Evolutionary conservation across 1,140 invertebrate genomes (phyloP).

Genomic region (Drosophila parvula): DNA sequence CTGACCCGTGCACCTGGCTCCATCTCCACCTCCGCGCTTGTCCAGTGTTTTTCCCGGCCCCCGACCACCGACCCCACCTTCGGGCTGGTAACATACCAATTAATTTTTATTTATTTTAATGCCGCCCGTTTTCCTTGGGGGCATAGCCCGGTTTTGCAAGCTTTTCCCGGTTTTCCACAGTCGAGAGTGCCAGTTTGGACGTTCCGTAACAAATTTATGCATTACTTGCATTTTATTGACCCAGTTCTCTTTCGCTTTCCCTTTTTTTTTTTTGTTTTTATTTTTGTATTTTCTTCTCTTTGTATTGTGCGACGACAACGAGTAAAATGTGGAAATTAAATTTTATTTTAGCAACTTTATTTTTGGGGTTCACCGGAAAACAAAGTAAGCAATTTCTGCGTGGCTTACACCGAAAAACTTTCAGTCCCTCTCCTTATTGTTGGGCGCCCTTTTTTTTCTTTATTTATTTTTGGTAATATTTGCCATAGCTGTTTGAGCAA

Average conservation of each 20-base stretch:
- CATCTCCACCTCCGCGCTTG: not conserved
- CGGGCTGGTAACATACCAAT: constrained; percentile 48
- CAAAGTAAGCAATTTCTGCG: constrained; percentile 50
- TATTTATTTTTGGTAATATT: constrained; percentile 17
- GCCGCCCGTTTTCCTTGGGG: constrained; percentile 22
- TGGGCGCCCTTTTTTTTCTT: not conserved
- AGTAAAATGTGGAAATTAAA: constrained; percentile 44
- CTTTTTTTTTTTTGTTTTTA: constrained; percentile 2
- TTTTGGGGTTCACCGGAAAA: constrained; percentile 49
- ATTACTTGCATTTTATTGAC: constrained; percentile 58
- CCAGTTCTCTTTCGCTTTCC: constrained; percentile 25
- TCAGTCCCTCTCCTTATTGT: constrained; percentile 13
- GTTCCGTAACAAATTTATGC: constrained; percentile 51
- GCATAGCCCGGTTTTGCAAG: constrained; percentile 24
- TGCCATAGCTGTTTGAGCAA: constrained; percentile 29
- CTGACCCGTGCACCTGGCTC: not conserved
- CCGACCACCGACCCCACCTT: not conserved
- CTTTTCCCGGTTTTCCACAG: constrained; percentile 18
- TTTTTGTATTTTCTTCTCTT: constrained; percentile 1
- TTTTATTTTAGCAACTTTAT: constrained; percentile 52
- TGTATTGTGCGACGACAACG: constrained; percentile 27
- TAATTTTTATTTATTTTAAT: constrained; percentile 59
- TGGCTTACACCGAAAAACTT: constrained; percentile 42
- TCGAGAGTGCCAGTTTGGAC: constrained; percentile 29
- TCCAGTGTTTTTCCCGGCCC: constrained; percentile 2